These are phyloP conservation scores for Hemicrepidius hirtus DNA, from an alignment of 2,888 invertebrate species.

Conservation along the genomic window DNA sequence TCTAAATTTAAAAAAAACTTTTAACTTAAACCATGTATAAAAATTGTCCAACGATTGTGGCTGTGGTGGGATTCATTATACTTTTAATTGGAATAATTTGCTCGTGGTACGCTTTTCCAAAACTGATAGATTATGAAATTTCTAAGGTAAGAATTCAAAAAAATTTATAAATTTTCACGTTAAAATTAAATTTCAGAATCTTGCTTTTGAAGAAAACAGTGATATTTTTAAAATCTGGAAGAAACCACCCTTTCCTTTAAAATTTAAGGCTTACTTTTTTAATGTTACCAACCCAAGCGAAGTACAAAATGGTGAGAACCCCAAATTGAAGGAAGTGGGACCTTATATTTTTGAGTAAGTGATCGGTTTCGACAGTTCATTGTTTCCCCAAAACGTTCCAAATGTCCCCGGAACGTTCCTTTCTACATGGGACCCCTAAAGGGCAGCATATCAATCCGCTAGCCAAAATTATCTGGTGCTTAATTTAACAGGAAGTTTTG, in stretches of 20 bases:
- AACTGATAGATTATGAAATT: constrained; percentile 72
- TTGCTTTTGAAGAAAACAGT: constrained; percentile 75
- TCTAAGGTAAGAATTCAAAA: constrained; percentile 72
- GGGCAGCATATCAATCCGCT: too few species aligned
- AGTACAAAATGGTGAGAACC: constrained; percentile 74
- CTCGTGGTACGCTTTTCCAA: constrained; percentile 74
- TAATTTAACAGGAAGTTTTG: too few species aligned
- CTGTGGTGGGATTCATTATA: constrained; percentile 66
- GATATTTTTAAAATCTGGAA: constrained; percentile 77
- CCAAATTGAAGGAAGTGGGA: constrained; percentile 76
- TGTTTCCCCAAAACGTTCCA: too few species aligned
- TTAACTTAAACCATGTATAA: constrained; percentile 55
- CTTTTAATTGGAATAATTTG: constrained; percentile 71
- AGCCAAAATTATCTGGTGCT: too few species aligned
- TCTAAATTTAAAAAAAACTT: too few species aligned
- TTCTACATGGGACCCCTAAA: too few species aligned
- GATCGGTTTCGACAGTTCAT: too few species aligned
- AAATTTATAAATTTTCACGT: neutral
- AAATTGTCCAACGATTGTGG: constrained; percentile 58
- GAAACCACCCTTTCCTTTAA: constrained; percentile 75
- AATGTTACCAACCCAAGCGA: constrained; percentile 78
- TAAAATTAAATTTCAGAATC: constrained; percentile 69
- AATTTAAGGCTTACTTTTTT: constrained; percentile 75
- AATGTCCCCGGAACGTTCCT: too few species aligned
- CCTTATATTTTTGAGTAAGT: constrained; percentile 80